Evolutionary conservation across 2,113 vertebrate species (phyloP).

Genomic region (Tauraco erythrolophus): DNA sequence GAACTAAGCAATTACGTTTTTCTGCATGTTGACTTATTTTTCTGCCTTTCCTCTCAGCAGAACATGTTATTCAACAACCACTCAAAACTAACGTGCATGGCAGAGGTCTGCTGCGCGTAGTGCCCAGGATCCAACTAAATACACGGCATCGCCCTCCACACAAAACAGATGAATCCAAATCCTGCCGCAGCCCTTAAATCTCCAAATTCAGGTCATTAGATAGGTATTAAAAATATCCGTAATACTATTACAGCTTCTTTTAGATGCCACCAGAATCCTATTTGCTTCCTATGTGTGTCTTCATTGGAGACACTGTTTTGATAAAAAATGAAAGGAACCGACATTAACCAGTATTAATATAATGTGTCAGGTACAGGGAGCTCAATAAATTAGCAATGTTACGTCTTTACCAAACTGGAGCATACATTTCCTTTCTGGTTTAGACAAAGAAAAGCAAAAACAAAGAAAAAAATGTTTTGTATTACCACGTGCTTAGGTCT

Average conservation of each 20-base stretch:
- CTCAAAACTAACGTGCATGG: neutral
- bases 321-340: neutral
- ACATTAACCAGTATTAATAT: neutral
- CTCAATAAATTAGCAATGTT: neutral
- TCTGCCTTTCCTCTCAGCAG: neutral
- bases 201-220: slow-evolving; percentile 20
- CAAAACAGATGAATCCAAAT: neutral
- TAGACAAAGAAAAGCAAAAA: neutral
- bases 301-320: neutral
- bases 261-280: neutral
- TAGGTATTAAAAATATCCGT: neutral
- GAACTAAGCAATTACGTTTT: neutral
- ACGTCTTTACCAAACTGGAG: neutral
- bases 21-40: neutral
- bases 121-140: neutral
- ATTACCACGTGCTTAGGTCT: neutral
- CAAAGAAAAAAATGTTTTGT: neutral
- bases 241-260: neutral
- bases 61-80: neutral
- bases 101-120: neutral
- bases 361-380: neutral
- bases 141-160: neutral
- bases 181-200: neutral
- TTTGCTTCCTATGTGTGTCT: neutral
- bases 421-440: neutral